phyloP scores from a whole-genome alignment of 2,113 vertebrate genomes.

The Pygoscelis adeliae region DNA sequence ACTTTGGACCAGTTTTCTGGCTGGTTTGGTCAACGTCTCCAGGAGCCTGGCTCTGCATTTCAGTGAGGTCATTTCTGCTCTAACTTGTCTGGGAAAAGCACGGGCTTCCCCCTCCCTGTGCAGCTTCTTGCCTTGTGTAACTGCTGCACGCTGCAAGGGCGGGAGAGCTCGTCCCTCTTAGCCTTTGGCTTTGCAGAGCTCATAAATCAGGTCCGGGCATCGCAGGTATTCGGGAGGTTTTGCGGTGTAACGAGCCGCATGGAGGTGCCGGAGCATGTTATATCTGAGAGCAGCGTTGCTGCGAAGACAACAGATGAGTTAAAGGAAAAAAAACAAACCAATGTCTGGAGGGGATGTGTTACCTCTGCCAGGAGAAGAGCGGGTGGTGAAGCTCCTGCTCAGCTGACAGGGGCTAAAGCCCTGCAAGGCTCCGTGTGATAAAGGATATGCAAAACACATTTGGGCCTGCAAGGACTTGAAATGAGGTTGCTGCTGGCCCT shows the following conservation, averaged over 20 bases:
- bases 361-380: neutral
- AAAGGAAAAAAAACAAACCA: neutral
- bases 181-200: neutral
- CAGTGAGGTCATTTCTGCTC: neutral
- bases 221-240: neutral
- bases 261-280: neutral
- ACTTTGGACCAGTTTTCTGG: neutral
- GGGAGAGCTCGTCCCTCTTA: neutral
- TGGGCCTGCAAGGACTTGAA: neutral
- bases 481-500: neutral
- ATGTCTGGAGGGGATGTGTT: neutral
- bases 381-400: neutral
- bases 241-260: accelerated
- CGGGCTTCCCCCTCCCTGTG: neutral
- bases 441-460: neutral
- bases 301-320: neutral
- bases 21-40: neutral
- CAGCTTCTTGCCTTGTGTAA: neutral
- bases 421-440: neutral
- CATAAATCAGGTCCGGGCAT: constrained; percentile 24
- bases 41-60: neutral
- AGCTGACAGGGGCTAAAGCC: neutral
- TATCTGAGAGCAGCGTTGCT: neutral
- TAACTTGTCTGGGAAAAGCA: neutral
- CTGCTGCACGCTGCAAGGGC: accelerated